Evolutionary conservation across 2,113 vertebrate genomes (phyloP), one percentile per base, ranked within the genome.

Genomic region (Dicaeum eximium): DNA sequence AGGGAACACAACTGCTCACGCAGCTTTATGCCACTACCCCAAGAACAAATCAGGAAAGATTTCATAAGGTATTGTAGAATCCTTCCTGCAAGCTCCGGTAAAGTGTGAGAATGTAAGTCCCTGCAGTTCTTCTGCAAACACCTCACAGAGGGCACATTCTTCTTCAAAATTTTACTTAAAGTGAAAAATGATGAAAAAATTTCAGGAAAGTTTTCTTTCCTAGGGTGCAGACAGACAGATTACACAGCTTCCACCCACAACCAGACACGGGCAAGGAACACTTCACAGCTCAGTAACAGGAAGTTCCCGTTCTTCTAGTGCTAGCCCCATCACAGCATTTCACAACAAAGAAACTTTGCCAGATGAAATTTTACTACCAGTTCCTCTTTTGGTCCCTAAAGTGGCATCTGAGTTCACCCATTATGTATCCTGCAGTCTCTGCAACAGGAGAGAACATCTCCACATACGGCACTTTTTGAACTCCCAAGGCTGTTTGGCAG

Each of bases 261-360:
- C 15, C 65, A 91, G 45, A 83, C 70, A 67, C 5, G 22, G n/a
- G 47, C 72, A 80, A 61, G 38, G 60, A 89, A 65, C 25, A 65
- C 54, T 70, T 70, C 64, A 23, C 40, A 60, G 72, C 51, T 82
- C 70, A 69, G 64, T 54, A 95, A 77, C 77, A 91, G 56, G 66
- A 95, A 95, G 93, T 83, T 88, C 72, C 54, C 2, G 4, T 77
- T 89, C 86, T 88, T 91, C 75, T 92, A 78, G 64, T 62, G 72
- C 53, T 65, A 85, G 64, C 85, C n/a, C 57, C 62, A 80, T 37
- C 1, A 1, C 27, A 60, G 57, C 71, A 67, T 89, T 88, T 95
- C 89, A 91, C 35, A 94, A 92, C 58, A 73, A 92, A 92, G 56
- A 91, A 70, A 33, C 23, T 56, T 57, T 78, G 54, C 62, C 67